These are phyloP conservation scores for Chamaetylas fuelleborni DNA, from an alignment of 2,113 vertebrate genomes.

Conservation along the genomic window DNA sequence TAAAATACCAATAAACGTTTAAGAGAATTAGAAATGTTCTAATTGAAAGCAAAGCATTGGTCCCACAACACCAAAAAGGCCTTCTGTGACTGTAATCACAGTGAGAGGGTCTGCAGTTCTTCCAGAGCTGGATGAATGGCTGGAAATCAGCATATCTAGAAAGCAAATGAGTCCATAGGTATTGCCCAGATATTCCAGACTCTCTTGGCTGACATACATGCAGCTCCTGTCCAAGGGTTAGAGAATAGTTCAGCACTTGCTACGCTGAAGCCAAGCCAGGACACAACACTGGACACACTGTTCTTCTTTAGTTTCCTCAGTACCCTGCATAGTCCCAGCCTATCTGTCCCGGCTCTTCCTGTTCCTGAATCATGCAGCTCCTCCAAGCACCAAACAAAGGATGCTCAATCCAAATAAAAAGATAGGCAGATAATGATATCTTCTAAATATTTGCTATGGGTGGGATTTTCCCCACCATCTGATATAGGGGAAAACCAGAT, in stretches of 20 bases:
- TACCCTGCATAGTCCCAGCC: neutral
- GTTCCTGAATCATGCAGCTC: neutral
- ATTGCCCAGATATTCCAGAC: neutral
- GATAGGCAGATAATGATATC: neutral
- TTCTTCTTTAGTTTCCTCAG: slow-evolving; percentile 35
- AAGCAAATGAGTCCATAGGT: neutral
- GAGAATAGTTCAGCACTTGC: neutral
- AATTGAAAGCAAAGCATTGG: neutral
- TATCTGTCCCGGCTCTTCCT: neutral
- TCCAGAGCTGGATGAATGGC: neutral
- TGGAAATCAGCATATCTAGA: neutral
- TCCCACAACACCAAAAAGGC: neutral
- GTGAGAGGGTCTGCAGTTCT: neutral
- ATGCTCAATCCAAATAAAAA: slow-evolving; percentile 14
- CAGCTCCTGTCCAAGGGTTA: slow-evolving; percentile 6
- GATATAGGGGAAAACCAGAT: neutral
- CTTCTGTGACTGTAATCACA: neutral
- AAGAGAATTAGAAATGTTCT: neutral
- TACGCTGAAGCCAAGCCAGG: neutral
- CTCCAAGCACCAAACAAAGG: slow-evolving; percentile 26
- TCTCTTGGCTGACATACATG: neutral
- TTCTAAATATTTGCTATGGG: slow-evolving; percentile 39
- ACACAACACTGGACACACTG: neutral
- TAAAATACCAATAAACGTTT: neutral
- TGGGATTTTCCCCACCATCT: neutral